These are phyloP conservation scores for Campylomormyrus tamandua DNA, from an alignment of 2,113 vertebrate genomes.

Conservation along the genomic window DNA sequence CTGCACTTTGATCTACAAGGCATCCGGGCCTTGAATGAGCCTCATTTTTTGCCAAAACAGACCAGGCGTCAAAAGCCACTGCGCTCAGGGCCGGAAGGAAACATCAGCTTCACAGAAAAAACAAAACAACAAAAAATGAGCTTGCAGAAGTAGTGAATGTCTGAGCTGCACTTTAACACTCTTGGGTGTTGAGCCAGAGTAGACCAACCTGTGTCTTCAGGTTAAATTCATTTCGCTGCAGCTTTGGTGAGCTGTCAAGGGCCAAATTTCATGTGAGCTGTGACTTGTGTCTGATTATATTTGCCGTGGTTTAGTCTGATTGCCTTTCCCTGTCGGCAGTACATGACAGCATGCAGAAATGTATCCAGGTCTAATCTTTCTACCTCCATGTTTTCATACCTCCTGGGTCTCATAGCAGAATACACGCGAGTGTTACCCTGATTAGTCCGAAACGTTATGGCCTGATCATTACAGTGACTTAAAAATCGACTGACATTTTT, in stretches of 20 bases:
- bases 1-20: background rate
- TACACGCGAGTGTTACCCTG: background rate
- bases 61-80: background rate
- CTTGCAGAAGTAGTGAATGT: background rate
- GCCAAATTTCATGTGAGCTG: background rate
- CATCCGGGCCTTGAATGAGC: background rate
- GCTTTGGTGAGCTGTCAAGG: background rate
- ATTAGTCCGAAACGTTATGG: background rate
- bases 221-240: background rate
- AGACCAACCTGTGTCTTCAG: background rate
- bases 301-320: background rate
- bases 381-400: background rate
- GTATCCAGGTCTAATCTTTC: background rate
- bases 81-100: background rate
- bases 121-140: background rate
- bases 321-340: background rate
- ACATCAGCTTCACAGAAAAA: background rate
- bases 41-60: background rate
- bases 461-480: background rate
- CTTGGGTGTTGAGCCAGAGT: background rate
- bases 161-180: background rate
- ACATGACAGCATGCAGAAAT: background rate
- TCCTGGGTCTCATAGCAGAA: background rate
- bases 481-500: background rate
- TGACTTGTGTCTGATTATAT: background rate